These are phyloP conservation scores for Acronicta aceris DNA, from an alignment of 2,888 invertebrate species.

Conservation along the genomic window DNA sequence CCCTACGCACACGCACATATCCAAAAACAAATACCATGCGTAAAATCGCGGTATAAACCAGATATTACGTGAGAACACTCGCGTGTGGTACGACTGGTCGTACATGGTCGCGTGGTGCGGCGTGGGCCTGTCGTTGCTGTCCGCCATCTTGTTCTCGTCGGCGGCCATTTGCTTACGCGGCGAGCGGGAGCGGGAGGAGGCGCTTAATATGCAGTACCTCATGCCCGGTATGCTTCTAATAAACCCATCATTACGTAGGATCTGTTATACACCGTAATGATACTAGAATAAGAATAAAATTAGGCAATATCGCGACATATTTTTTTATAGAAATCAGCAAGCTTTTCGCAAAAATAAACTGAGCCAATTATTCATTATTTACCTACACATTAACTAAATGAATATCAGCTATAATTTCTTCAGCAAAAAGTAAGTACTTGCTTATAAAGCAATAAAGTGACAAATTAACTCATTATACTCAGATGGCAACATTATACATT, in stretches of 20 bases:
- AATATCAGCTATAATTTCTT: too few relatives aligned
- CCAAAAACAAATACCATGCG: slow-evolving; percentile 9
- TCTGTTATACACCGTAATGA: neutral
- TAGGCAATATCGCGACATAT: too few relatives aligned
- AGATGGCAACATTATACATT: slow-evolving; percentile 24
- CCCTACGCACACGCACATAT: slow-evolving; percentile 12
- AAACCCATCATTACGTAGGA: slow-evolving; percentile 45
- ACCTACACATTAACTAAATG: too few relatives aligned
- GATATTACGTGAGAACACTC: slow-evolving; percentile 95
- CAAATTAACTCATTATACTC: slow-evolving; percentile 2
- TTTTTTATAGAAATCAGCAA: too few relatives aligned
- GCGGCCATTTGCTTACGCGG: slow-evolving; percentile 98
- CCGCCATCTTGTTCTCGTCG: slow-evolving; percentile 97
- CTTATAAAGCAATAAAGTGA: too few relatives aligned
- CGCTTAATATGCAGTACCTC: slow-evolving; percentile 98
- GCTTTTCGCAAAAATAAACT: too few relatives aligned
- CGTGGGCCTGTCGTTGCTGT: slow-evolving; percentile 96
- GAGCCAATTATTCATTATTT: too few relatives aligned
- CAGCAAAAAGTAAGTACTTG: too few relatives aligned
- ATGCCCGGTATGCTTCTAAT: slow-evolving; percentile 94
- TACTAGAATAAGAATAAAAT: too few relatives aligned
- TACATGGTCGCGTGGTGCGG: slow-evolving; percentile 99
- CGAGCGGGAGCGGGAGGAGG: slow-evolving; percentile 98
- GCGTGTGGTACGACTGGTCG: slow-evolving; percentile 98
- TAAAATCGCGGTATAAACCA: slow-evolving; percentile 84